Evolutionary conservation across 2,797 vertebrate species (phyloP).

Genomic region (Melanotaenia parkinsoni): DNA sequence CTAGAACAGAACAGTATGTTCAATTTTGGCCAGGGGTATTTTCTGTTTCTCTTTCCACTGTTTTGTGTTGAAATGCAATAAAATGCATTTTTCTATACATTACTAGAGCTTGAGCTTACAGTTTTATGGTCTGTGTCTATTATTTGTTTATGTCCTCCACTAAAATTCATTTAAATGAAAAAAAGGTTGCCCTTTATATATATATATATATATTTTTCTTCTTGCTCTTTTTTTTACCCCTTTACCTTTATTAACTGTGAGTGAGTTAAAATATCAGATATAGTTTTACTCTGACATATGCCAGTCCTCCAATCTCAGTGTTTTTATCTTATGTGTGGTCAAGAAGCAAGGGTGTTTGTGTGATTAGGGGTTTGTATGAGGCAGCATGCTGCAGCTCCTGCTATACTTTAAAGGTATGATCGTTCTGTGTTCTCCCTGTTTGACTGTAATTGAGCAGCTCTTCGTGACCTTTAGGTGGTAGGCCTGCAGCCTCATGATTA

Average conservation of each 20-base stretch:
- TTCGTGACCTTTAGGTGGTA: conserved; percentile 64
- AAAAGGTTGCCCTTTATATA: too few relatives aligned
- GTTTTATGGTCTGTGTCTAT: too few relatives aligned
- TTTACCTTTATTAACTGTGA: conserved; percentile 37
- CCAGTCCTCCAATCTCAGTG: conserved; percentile 38
- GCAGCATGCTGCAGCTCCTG: conserved; percentile 12
- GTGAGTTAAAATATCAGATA: conserved; percentile 67
- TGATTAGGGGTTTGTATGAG: conserved; percentile 30
- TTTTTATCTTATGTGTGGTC: conserved; percentile 66
- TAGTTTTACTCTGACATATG: conserved; percentile 69
- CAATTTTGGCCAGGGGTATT: too few relatives aligned
- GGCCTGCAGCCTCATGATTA: conserved; percentile 72
- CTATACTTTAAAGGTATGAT: conserved; percentile 37
- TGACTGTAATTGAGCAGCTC: conserved; percentile 59
- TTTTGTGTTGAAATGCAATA: too few relatives aligned
- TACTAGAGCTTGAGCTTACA: too few relatives aligned
- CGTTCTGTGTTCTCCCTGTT: conserved; percentile 46
- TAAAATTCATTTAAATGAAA: too few relatives aligned
- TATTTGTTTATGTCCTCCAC: too few relatives aligned
- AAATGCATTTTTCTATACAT: too few relatives aligned
- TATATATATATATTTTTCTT: too few relatives aligned
- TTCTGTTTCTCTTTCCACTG: too few relatives aligned
- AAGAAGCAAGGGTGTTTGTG: conserved; percentile 48
- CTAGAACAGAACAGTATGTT: too few relatives aligned
- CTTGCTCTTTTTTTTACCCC: too few relatives aligned